Evolutionary conservation across 92 coral and sea anemone genomes (phyloP).

Genomic region (Palythoa grandiflora): DNA sequence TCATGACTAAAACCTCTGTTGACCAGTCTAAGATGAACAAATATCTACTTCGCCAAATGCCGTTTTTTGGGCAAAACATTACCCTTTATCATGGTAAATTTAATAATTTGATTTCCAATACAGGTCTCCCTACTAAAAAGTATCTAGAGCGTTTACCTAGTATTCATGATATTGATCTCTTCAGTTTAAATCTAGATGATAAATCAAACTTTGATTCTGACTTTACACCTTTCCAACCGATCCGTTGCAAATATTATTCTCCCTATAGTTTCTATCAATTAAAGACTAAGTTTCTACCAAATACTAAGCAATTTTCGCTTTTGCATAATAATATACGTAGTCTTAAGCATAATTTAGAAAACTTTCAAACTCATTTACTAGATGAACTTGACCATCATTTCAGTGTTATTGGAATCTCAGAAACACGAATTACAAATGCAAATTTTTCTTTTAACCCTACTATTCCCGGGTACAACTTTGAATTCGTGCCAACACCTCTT

Average conservation of each 20-base stretch:
- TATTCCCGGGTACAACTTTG: neutral
- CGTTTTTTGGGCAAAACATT: conserved; percentile 6
- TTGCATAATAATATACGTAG: neutral
- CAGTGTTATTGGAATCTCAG: neutral
- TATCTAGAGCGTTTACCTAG: conserved; percentile 24
- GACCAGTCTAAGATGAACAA: neutral
- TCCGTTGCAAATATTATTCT: conserved; percentile 22
- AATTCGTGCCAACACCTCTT: conserved; percentile 9
- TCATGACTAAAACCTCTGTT: conserved; percentile 4
- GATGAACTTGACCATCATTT: neutral
- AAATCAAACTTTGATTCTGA: neutral
- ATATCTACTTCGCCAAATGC: conserved; percentile 7
- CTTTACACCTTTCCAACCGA: neutral
- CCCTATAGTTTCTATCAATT: conserved; percentile 30
- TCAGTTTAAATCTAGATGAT: conserved; percentile 1
- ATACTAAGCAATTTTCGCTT: neutral
- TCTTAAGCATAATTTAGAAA: neutral
- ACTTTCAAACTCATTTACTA: neutral
- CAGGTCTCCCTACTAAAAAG: conserved; percentile 10
- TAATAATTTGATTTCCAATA: conserved; percentile 9
- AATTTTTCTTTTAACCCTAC: neutral
- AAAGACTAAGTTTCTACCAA: conserved; percentile 11
- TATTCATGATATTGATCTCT: conserved; percentile 8
- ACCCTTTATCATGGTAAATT: conserved; percentile 8
- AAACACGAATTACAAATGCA: neutral